These are phyloP conservation scores for Caracal caracal DNA, from an alignment of 2,113 vertebrate genomes.

Conservation along the genomic window DNA sequence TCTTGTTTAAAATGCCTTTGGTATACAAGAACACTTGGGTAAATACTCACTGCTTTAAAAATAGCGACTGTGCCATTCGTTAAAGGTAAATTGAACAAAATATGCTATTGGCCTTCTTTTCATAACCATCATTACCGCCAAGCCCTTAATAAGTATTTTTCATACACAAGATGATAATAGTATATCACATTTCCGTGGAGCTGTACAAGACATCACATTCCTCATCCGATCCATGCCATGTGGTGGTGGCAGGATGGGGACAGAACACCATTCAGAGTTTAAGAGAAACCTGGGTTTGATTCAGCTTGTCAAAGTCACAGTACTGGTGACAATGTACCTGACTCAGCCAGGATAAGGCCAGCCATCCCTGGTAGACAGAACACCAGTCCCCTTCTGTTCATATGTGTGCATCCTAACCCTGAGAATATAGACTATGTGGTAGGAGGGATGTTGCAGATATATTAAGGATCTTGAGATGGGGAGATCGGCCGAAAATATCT, in stretches of 20 bases:
- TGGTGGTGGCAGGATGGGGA: too few species aligned
- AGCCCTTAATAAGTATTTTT: background rate
- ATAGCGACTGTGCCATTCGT: rapidly evolving
- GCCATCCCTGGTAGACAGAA: background rate
- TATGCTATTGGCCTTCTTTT: too few species aligned
- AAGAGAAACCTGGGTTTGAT: background rate
- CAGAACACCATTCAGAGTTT: background rate
- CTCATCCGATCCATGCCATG: too few species aligned
- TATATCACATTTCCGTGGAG: rapidly evolving
- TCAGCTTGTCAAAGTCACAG: background rate
- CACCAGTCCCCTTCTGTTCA: too few species aligned
- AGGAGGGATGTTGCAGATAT: too few species aligned
- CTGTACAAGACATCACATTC: too few species aligned
- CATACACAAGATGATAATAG: too few species aligned
- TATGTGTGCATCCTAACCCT: background rate
- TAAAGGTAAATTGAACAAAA: background rate
- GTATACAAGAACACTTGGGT: background rate
- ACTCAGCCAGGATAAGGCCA: background rate
- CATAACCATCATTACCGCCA: background rate
- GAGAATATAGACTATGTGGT: background rate
- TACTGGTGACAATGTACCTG: background rate
- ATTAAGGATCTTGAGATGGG: background rate
- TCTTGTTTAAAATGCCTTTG: background rate
- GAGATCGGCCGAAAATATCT: background rate
- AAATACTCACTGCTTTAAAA: background rate